Percentiles rank a stretch among this genome's conserved stretches.
These are phyloP conservation scores for Vandiemenella viatica DNA, from an alignment of 2,888 invertebrate species.

Conservation along the genomic window DNA sequence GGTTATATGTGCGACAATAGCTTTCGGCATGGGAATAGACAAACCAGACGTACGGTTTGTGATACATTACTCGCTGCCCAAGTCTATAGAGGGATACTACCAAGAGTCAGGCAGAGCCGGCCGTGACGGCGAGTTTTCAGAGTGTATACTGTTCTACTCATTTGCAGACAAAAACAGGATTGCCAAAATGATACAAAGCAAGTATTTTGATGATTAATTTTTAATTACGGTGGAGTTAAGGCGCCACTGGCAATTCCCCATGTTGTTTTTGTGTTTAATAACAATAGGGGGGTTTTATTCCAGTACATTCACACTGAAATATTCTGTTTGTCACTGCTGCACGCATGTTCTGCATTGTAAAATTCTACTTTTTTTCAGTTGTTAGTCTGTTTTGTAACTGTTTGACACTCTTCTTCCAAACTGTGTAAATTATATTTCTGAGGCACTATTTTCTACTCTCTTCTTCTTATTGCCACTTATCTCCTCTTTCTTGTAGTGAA, in stretches of 20 bases:
- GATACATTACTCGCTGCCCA: slow-evolving; percentile 82
- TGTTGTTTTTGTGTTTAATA: not conserved
- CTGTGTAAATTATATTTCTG: no score
- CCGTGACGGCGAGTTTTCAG: slow-evolving; percentile 71
- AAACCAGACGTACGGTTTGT: slow-evolving; percentile 94
- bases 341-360: no score
- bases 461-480: no score
- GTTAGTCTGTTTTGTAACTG: no score
- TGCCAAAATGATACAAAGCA: slow-evolving; percentile 51
- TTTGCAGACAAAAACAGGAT: slow-evolving; percentile 66
- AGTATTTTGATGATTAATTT: slow-evolving; percentile 27
- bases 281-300: not conserved
- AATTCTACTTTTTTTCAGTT: no score
- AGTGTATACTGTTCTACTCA: slow-evolving; percentile 77
- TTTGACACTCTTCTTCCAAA: no score
- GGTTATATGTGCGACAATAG: slow-evolving; percentile 90
- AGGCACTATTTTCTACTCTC: no score
- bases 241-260: not conserved
- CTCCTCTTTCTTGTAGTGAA: no score
- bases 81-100: slow-evolving; percentile 92
- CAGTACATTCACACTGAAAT: no score
- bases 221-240: slow-evolving; percentile 1
- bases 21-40: slow-evolving; percentile 99
- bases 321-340: no score
- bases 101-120: slow-evolving; percentile 96